Evolutionary conservation across 2,888 invertebrate species (phyloP).

Genomic region (Tolmerus cingulatus): DNA sequence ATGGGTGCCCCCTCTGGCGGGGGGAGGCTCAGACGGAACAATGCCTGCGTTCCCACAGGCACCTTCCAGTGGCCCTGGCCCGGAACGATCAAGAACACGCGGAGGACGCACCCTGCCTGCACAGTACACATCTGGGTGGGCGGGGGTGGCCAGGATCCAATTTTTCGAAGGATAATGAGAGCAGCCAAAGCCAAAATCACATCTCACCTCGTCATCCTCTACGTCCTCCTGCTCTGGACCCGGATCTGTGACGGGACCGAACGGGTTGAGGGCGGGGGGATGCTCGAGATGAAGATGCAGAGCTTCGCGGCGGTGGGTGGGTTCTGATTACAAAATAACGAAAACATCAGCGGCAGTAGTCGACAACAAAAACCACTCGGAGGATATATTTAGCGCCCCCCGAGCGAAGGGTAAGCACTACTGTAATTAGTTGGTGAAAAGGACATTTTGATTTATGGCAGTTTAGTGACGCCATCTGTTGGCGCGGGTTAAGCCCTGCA

Average conservation of each 20-base stretch:
- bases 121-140: neutral
- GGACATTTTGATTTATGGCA: slow-evolving; percentile 43
- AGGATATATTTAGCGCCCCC: slow-evolving; percentile 1
- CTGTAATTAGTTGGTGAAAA: slow-evolving; percentile 42
- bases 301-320: neutral
- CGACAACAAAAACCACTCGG: slow-evolving; percentile 36
- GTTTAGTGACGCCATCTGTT: slow-evolving; percentile 44
- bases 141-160: neutral
- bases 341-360: slow-evolving; percentile 37
- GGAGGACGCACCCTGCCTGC: neutral
- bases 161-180: slow-evolving; percentile 30
- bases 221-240: neutral
- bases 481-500: slow-evolving; percentile 32
- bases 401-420: slow-evolving; percentile 30
- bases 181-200: slow-evolving; percentile 13
- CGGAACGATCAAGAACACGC: neutral
- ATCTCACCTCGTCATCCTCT: slow-evolving; percentile 29
- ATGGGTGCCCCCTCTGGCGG: neutral
- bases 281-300: neutral
- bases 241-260: neutral
- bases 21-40: neutral
- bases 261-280: neutral
- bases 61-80: neutral
- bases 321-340: slow-evolving; percentile 35
- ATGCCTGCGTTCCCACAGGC: neutral